These are phyloP conservation scores for Lamproptera curius DNA, from an alignment of 2,888 invertebrate species.

Conservation along the genomic window DNA sequence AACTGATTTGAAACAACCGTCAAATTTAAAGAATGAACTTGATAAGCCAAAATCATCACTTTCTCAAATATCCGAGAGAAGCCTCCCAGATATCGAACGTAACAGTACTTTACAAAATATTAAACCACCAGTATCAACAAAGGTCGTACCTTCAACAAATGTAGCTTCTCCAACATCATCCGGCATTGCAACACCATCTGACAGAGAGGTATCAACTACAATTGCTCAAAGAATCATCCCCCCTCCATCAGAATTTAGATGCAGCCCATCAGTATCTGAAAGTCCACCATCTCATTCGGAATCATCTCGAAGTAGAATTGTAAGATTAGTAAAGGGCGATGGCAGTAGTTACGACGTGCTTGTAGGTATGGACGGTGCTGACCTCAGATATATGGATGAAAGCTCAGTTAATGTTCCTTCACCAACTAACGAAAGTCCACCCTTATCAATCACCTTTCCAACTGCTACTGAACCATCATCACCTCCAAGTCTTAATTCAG, in stretches of 20 bases:
- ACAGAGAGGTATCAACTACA: conserved; percentile 66
- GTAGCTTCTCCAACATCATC: conserved; percentile 61
- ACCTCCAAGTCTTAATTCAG: conserved; percentile 67
- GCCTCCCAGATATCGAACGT: conserved; percentile 80
- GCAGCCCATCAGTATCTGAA: conserved; percentile 82
- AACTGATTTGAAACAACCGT: conserved; percentile 54
- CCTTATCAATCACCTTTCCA: conserved; percentile 80
- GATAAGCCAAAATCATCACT: conserved; percentile 67
- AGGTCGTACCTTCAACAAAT: conserved; percentile 52
- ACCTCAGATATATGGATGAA: conserved; percentile 94
- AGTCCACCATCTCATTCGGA: conserved; percentile 79
- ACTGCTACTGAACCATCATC: conserved; percentile 81
- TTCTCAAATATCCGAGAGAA: conserved; percentile 81
- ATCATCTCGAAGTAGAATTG: conserved; percentile 74
- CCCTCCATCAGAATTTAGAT: conserved; percentile 85
- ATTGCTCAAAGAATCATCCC: conserved; percentile 84
- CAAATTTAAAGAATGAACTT: conserved; percentile 52
- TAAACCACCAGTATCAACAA: conserved; percentile 45
- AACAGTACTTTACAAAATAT: conserved; percentile 54
- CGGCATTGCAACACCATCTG: conserved; percentile 64
- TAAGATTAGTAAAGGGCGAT: conserved; percentile 76
- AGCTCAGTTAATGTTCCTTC: conserved; percentile 90
- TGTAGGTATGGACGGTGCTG: conserved; percentile 89
- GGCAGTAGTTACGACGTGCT: conserved; percentile 85
- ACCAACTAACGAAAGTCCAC: conserved; percentile 87